Evolutionary conservation across 1,140 invertebrate genomes (phyloP), one percentile per base, ranked within the genome.

Genomic region (Thaumetopoea pityocampa): DNA sequence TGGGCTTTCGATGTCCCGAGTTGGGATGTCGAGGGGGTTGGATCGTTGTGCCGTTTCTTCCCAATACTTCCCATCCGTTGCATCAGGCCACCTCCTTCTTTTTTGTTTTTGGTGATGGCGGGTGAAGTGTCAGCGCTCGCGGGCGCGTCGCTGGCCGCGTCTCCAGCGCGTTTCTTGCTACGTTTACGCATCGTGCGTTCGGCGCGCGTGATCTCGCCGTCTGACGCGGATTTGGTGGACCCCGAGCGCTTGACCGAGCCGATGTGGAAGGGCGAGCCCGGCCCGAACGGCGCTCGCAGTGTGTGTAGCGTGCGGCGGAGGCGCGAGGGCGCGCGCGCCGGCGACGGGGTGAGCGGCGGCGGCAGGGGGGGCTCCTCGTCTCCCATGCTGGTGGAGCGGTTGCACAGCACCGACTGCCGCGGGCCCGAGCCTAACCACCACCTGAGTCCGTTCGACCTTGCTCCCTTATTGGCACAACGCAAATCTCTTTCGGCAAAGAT

Each of bases 161-260:
- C 45, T 46, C 69, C 57, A 7, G 26, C 8, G 2, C 57, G 46
- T 50, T 79, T 83, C 56, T 80, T 83, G 46, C 68, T 74, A 46
- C 74, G 74, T 59, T 78, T 83, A 51, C 76, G 79, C 76, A 79
- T 83, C 60, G 64, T 80, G 74, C 74, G 73, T 67, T 71, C 76
- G 73, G 66, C 58, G 40, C 73, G 69, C 54, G 56, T 53, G 67
- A 68, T 67, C 49, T 77, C 76, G 40, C 68, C 55, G 64, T 80
- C 79, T 67, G 76, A 79, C 49, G 57, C 71, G 49, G 73, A 72
- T 48, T 77, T 80, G 46, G 51, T 57, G 41, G 78, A 79, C 37
- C 70, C 64, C 43, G 65, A 53, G 47, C 76, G 74, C 61, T 74
- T 76, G 56, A 74, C 62, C 58, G 74, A 67, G 36, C 65, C 69